Evolutionary conservation across 92 coral and sea anemone genomes (phyloP), one percentile per base, ranked within the genome.

Genomic region (Actinernus sp.): DNA sequence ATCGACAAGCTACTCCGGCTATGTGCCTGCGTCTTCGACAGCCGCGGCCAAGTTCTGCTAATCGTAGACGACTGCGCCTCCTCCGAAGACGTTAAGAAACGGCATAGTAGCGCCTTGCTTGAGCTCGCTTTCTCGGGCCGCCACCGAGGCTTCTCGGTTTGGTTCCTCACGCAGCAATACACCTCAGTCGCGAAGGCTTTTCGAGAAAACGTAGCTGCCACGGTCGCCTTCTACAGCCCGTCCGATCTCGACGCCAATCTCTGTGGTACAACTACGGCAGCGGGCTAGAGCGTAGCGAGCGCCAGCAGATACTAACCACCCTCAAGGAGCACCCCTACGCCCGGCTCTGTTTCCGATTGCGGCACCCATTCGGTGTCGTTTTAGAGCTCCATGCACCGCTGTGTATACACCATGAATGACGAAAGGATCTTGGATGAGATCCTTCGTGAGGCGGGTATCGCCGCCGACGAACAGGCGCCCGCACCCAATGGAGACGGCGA

Each of bases 131-230:
- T 34, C 14, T 34, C 41, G 14, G 41, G 41, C 41, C 6, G 62
- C 1, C 44, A 30, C 36, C 43, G 31, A 10, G 62, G 62, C 23
- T 31, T 55, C 17, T 30, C 43, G 18, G 26, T 57, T 17, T 57
- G 63, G 63, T 14, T 34, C 41, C 6, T 14, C 8, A 6, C 41
- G 8, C 41, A 34, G 14, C 41, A 34, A 14, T 34, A 34, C 14
- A 14, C 41, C 8, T 6, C 8, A 34, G 41, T 34, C 41, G 41
- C 41, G 8, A 34, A 34, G 41, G 41, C 41, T 34, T 34, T 34
- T 34, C 41, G 41, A 34, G 41, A 34, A 14, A 34, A 34, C 41
- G 41, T 34, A 6, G 41, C 41, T 4, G 19, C 0, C 24, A 54
- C 33, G 16, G 38, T 26, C 36, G 2, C 31, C 1, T 28, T 29